These are phyloP conservation scores for Tetrao urogallus DNA, from an alignment of 2,113 vertebrate genomes.

Conservation along the genomic window DNA sequence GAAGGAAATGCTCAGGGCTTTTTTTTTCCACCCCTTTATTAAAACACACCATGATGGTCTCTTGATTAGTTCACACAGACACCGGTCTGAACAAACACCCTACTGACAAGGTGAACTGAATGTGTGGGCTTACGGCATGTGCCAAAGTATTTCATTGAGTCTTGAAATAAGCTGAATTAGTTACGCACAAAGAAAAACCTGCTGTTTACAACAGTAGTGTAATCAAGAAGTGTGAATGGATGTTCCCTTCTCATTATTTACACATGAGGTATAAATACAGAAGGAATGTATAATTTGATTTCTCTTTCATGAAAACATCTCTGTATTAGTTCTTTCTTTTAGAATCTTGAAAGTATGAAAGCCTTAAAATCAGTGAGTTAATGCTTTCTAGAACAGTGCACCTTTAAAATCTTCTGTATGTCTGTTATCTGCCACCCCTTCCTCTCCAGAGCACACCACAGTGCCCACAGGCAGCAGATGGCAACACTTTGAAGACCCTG, in stretches of 20 bases:
- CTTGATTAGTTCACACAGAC: not conserved
- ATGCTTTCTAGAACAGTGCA: accelerated
- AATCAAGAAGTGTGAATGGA: not conserved
- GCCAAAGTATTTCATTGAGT: not conserved
- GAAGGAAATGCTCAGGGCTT: not conserved
- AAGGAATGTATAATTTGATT: not conserved
- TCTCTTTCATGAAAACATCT: not conserved
- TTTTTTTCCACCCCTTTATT: not conserved
- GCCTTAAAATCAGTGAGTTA: not conserved
- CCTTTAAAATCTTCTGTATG: not conserved
- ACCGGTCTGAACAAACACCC: not conserved
- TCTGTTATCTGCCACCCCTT: not conserved
- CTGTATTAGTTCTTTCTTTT: not conserved
- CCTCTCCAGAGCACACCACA: not conserved
- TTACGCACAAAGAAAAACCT: not conserved
- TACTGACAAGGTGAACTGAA: not conserved
- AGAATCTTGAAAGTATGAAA: not conserved
- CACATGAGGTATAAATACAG: not conserved
- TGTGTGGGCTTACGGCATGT: not conserved
- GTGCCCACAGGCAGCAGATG: not conserved
- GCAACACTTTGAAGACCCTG: not conserved
- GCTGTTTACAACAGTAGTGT: not conserved
- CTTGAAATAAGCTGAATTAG: not conserved
- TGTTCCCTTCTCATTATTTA: not conserved
- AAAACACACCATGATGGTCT: not conserved